Evolutionary conservation across 1,140 invertebrate species (phyloP).

Genomic region (Heliconius nattereri): DNA sequence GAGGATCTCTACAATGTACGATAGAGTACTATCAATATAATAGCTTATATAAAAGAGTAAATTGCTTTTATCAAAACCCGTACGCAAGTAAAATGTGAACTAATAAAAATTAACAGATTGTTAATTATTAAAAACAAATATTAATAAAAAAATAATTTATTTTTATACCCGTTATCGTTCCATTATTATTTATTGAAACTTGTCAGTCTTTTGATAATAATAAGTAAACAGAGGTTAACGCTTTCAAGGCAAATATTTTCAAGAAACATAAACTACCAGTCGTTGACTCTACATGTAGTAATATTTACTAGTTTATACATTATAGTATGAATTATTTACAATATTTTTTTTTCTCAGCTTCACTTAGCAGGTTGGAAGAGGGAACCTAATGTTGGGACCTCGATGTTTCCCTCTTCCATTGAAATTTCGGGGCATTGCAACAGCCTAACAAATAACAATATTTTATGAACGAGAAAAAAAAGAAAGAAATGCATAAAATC

Average conservation of each 20-base stretch:
- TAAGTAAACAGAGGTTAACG: slow-evolving; percentile 59
- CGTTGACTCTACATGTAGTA: not conserved
- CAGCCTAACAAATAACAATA: no score
- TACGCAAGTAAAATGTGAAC: not conserved
- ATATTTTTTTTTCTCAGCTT: not conserved
- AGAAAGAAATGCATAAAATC: not conserved
- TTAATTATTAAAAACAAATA: slow-evolving; percentile 64
- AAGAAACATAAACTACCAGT: slow-evolving; percentile 4
- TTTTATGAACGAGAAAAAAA: not conserved
- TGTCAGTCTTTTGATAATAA: slow-evolving; percentile 53
- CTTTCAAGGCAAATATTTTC: slow-evolving; percentile 32
- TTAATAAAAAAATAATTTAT: slow-evolving; percentile 71
- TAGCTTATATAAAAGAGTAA: not conserved
- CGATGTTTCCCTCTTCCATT: no score
- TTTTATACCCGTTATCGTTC: slow-evolving; percentile 44
- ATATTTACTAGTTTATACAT: not conserved
- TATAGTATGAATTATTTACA: not conserved
- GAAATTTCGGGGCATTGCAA: no score
- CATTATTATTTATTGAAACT: slow-evolving; percentile 44
- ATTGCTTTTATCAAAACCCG: not conserved
- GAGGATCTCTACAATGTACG: slow-evolving; percentile 37
- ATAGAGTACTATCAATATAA: not conserved
- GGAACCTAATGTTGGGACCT: no score
- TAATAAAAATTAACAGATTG: not conserved
- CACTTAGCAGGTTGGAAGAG: no score